Conservation (phyloP, 2,797 vertebrate genomes). For the Enteromius treurensis region DNA sequence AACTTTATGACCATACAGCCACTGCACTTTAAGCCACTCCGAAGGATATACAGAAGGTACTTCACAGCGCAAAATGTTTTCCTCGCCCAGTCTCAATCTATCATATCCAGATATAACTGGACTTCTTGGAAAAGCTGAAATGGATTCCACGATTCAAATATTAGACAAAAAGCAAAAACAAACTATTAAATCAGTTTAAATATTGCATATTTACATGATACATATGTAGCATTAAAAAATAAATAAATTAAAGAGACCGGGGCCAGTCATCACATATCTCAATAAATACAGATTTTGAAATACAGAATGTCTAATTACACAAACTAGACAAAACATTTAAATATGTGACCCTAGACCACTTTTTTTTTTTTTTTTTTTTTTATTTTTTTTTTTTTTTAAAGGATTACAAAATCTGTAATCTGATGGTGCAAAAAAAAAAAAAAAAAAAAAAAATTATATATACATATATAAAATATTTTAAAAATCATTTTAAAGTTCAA, state of each 20-base stretch:
- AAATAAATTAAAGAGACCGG: background rate
- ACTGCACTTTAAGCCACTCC: slow-evolving; percentile 70
- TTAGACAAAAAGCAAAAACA: background rate
- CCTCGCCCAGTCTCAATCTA: slow-evolving; percentile 64
- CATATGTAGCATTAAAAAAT: background rate
- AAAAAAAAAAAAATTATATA: too few species aligned
- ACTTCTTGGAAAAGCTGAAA: slow-evolving; percentile 82
- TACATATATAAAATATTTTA: too few species aligned
- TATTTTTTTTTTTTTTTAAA: too few species aligned
- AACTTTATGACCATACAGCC: slow-evolving; percentile 63
- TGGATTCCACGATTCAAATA: background rate
- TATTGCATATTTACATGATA: background rate
- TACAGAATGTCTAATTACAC: background rate
- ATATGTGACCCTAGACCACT: too few species aligned
- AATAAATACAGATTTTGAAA: background rate
- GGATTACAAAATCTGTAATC: too few species aligned
- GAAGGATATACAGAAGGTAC: slow-evolving; percentile 77
- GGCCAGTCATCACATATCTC: background rate
- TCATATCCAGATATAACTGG: slow-evolving; percentile 77
- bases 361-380: too few species aligned
- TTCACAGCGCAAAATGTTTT: slow-evolving; percentile 72
- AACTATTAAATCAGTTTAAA: background rate
- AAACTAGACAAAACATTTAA: background rate
- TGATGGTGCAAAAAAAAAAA: too few species aligned
- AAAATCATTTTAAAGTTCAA: too few species aligned